Evolutionary conservation across 1,140 invertebrate genomes (phyloP), one percentile per base, ranked within the genome.

Genomic region (Drosophila dunni): DNA sequence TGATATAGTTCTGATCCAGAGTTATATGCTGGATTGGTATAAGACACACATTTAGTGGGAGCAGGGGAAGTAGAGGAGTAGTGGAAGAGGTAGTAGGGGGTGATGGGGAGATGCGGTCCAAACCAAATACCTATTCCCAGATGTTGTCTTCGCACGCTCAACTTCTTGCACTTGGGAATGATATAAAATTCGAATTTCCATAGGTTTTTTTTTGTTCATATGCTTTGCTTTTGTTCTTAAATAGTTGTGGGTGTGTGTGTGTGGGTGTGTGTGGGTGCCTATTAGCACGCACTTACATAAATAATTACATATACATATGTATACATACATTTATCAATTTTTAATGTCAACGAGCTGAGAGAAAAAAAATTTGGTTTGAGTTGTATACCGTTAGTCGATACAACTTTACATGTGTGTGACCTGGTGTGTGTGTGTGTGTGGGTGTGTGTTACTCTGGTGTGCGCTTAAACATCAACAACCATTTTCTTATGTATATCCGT

Each of bases 401-500:
- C 8, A 42, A 29, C 1, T 8, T 17, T 36, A 29, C 10, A 15
- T 46, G 54, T 29, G 17, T 51, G 15, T 34, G 13, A 20, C 17
- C 17, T 60, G 24, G 50, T 63, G 34, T 67, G 45, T 71, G 24
- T 33, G 3, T 61, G 15, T 45, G 29, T 56, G 15, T 54, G 29
- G 20, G 11, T 54, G 20, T 63, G 9, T 34, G 15, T 48, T 3
- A 46, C 45, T 66, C 38, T 71, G 36, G 0, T 42, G 40, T 40
- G 61, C 48, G 9, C n/a, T 95, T 97, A 97, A 91, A 97, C 98
- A 94, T 99, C 98, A 73, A 99, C 98, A 78, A 99, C 98, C 98
- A 99, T 99, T 93, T 99, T 99, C 95, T 99, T 99, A 93, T 99
- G 98, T 92, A 99, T 98, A 94, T 99, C 98, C 77, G 98, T 98